Evolutionary conservation across 2,797 vertebrate genomes (phyloP).

Genomic region (Chiloscyllium punctatum): DNA sequence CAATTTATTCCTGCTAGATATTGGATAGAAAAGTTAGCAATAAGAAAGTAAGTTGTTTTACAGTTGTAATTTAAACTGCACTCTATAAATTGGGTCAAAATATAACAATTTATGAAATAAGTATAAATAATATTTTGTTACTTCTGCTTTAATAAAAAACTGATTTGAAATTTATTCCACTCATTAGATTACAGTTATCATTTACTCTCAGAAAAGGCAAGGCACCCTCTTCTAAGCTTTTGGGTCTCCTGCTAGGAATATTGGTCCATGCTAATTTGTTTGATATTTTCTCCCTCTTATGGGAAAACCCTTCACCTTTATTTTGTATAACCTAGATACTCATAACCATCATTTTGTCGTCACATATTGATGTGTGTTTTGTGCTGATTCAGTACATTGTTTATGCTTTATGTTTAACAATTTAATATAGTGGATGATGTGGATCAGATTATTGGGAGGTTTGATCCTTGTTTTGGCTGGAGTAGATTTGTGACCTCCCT

Average conservation of each 20-base stretch:
- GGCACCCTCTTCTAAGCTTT: neutral
- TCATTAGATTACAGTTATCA: neutral
- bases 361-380: neutral
- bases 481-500: no score
- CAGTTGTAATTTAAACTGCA: neutral
- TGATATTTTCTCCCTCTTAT: neutral
- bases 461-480: no score
- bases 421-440: neutral
- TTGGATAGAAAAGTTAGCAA: neutral
- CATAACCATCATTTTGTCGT: neutral
- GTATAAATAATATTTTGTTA: neutral
- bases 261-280: neutral
- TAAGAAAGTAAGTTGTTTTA: neutral
- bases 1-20: neutral
- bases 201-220: neutral
- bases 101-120: neutral
- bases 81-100: neutral
- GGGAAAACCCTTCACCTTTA: conserved; percentile 5
- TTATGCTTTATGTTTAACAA: neutral
- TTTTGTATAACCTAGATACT: neutral
- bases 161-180: neutral
- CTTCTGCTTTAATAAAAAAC: neutral
- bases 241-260: neutral
- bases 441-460: no score
- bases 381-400: neutral